A percentile compares a stretch with the other conserved stretches of the same genome.
phyloP scores from a whole-genome alignment of 2,797 vertebrate species.

The Microchirus variegatus region DNA sequence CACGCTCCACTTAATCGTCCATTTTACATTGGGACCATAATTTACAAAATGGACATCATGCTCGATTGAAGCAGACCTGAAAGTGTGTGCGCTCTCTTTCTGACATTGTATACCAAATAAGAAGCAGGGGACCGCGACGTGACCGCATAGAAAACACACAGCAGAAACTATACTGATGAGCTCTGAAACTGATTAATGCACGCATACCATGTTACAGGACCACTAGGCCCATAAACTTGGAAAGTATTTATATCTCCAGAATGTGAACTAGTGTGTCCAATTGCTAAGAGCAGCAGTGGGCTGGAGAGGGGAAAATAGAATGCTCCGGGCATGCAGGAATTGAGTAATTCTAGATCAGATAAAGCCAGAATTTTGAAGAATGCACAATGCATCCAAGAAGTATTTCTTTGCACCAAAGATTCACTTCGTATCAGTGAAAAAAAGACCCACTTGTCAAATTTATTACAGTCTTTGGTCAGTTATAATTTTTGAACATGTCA shows the following conservation, averaged over 20 bases:
- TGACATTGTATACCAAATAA: too few species aligned
- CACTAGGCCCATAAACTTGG: constrained; percentile 5
- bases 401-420: not conserved
- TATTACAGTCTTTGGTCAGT: not conserved
- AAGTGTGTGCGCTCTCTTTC: too few species aligned
- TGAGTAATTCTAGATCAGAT: constrained; percentile 42
- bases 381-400: not conserved
- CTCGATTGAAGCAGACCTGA: too few species aligned
- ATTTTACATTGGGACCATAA: too few species aligned
- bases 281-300: constrained; percentile 35
- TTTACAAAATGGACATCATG: too few species aligned
- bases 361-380: constrained; percentile 36
- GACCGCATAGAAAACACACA: constrained; percentile 41
- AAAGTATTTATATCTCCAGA: constrained; percentile 21
- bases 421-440: not conserved
- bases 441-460: not conserved
- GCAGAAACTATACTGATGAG: constrained; percentile 31
- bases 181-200: constrained; percentile 37
- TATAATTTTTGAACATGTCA: not conserved
- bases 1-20: too few species aligned
- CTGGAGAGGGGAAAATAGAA: constrained; percentile 14
- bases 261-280: constrained; percentile 42
- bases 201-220: constrained; percentile 29
- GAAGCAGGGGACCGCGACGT: constrained; percentile 3
- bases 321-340: constrained; percentile 17